A percentile compares a stretch with the other conserved stretches of the same genome.
Evolutionary conservation across 1,140 invertebrate genomes (phyloP).

Genomic region (Zaprionus davidi): DNA sequence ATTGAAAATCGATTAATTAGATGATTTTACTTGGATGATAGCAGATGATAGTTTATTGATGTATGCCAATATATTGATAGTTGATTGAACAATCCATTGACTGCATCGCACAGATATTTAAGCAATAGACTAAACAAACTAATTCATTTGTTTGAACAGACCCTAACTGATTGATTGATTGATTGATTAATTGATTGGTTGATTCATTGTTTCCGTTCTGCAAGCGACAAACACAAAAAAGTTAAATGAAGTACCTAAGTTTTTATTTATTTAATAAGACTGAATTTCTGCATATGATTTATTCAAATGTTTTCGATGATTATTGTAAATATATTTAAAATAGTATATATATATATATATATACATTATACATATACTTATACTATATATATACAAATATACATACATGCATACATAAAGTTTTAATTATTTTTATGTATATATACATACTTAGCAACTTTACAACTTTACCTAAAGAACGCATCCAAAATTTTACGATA

Average conservation of each 20-base stretch:
- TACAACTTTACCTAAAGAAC: constrained; percentile 77
- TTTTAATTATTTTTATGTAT: constrained; percentile 53
- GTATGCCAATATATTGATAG: neutral
- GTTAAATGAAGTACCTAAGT: constrained; percentile 69
- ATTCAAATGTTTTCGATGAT: constrained; percentile 42
- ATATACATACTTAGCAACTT: constrained; percentile 62
- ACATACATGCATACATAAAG: constrained; percentile 36
- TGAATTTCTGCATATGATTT: constrained; percentile 82
- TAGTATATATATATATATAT: constrained; percentile 12
- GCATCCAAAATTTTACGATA: constrained; percentile 79
- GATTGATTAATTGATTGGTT: constrained; percentile 21
- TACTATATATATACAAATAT: constrained; percentile 16
- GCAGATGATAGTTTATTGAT: neutral
- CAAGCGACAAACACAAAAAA: constrained; percentile 5
- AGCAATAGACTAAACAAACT: neutral
- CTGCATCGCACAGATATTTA: neutral
- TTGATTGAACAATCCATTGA: neutral
- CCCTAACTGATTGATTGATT: neutral
- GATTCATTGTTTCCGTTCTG: constrained; percentile 10
- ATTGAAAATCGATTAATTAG: neutral
- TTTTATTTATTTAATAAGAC: constrained; percentile 84
- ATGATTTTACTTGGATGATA: neutral
- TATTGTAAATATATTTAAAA: constrained; percentile 50
- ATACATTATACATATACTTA: constrained; percentile 38
- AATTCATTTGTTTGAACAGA: neutral